Base-by-base conservation (phyloP, 2,888 invertebrate genomes). In the Mayetiola destructor region DNA sequence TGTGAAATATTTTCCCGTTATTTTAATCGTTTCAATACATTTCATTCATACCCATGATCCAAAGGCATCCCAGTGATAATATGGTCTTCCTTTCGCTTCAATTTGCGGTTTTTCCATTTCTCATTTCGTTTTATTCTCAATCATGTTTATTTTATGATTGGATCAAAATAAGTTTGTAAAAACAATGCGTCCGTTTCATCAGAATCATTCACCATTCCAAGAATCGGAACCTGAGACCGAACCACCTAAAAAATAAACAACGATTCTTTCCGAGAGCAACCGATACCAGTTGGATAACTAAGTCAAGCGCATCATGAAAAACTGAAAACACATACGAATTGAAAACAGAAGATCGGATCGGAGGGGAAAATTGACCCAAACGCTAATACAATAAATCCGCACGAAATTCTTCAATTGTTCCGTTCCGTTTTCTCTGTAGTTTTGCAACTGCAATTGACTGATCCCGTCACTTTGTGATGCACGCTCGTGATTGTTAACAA, bases 401-500 rank as follows among this genome's bases (percentile, higher is more conserved):
- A 48, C 48, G 27, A n/a, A n/a, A n/a, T n/a, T n/a, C n/a, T n/a
- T n/a, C n/a, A n/a, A n/a, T n/a, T n/a, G n/a, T n/a, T 48, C n/a
- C 14, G 3, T 39, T 39, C 20, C 5, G 18, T 39, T 39, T 39
- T 3, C 20, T 36, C 14, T 36, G 36, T 40, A 8, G n/a, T 21
- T 10, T 40, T 40, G 40, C 40, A 18, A 12, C 16, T 12, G 37
- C 37, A 37, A 42, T n/a, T n/a, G n/a, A 3, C 23, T 27, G 48
- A 48, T 48, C 48, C 27, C 27, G 48, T 27, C 27, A 27, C 10
- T 3, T 27, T 48, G 23, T 5, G 48, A 48, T 48, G 23, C 48
- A 48, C 48, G 48, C 9, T 48, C n/a, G n/a, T 48, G 48, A 48
- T 48, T 48, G 27, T 48, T 16, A 48, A 23, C n/a, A n/a, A n/a